These are phyloP conservation scores for Charadrius vociferus DNA, from an alignment of 2,113 vertebrate genomes.

Conservation along the genomic window DNA sequence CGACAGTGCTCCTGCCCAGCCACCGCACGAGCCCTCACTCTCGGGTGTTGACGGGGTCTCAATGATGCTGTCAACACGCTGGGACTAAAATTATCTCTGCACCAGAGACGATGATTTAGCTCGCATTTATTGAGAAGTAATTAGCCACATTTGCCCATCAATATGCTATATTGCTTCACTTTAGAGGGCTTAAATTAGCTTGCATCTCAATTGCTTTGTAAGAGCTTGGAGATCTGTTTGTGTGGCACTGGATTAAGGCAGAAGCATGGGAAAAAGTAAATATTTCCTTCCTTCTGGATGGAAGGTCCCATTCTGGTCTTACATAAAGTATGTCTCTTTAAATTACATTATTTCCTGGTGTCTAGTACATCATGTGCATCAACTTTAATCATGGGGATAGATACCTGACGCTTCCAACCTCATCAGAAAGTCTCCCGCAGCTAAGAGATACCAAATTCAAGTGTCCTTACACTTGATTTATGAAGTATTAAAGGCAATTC, in stretches of 20 bases:
- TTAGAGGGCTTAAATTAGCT: not conserved
- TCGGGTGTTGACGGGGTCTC: not conserved
- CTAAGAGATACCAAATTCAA: not conserved
- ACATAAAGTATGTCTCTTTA: accelerated
- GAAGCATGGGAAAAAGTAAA: not conserved
- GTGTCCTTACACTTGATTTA: not conserved
- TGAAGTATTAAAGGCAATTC: not conserved
- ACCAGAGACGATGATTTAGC: not conserved
- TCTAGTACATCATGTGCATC: not conserved
- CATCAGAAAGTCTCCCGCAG: not conserved
- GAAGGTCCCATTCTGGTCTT: not conserved
- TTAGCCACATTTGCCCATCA: not conserved
- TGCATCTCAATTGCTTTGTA: not conserved
- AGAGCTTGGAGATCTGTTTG: not conserved
- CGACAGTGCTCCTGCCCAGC: accelerated
- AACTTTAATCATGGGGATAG: not conserved
- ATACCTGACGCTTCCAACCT: not conserved
- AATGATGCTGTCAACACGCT: not conserved
- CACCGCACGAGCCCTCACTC: not conserved
- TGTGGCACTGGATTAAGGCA: not conserved
- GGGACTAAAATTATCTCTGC: not conserved
- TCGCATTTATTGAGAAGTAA: not conserved
- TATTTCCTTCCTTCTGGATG: not conserved
- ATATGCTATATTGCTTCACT: not conserved
- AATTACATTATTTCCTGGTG: not conserved